Evolutionary conservation across 2,888 invertebrate genomes (phyloP).

Genomic region (Catocala nupta): DNA sequence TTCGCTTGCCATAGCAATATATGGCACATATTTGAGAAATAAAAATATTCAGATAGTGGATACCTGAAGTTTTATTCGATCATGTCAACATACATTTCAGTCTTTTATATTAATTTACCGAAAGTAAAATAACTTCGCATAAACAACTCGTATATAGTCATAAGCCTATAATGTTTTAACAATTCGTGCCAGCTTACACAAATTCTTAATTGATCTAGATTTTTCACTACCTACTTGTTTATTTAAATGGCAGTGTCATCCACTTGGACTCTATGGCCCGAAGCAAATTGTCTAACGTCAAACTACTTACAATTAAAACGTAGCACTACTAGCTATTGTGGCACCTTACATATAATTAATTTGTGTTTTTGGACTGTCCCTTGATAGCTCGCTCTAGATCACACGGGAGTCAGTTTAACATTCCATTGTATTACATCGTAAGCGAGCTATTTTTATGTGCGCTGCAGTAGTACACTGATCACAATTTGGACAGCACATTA

Average conservation of each 20-base stretch:
- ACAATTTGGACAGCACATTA: conserved; percentile 41
- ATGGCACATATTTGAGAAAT: conserved; percentile 59
- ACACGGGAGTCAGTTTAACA: conserved; percentile 13
- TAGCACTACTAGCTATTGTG: conserved; percentile 61
- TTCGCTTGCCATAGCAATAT: conserved; percentile 45
- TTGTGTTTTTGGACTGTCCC: conserved; percentile 20
- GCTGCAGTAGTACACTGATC: conserved; percentile 27
- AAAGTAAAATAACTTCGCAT: conserved; percentile 56
- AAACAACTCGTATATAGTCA: conserved; percentile 31
- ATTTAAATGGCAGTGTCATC: conserved; percentile 48
- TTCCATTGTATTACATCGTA: conserved; percentile 17
- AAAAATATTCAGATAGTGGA: conserved; percentile 35
- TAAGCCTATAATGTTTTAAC: conserved; percentile 40
- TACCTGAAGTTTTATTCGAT: conserved; percentile 43
- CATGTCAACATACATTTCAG: conserved; percentile 62
- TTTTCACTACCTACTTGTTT: conserved; percentile 51
- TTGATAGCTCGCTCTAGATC: conserved; percentile 32
- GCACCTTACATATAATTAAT: conserved; percentile 65
- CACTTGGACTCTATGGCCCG: conserved; percentile 21
- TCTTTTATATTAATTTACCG: conserved; percentile 59
- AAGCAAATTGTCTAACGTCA: conserved; percentile 51
- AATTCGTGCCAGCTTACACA: conserved; percentile 45
- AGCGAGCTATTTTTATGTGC: conserved; percentile 23
- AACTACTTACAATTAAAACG: conserved; percentile 53
- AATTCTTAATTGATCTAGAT: conserved; percentile 58